Percentiles rank a stretch among this genome's conserved stretches.
Conservation (phyloP, 2,797 vertebrate species). For the Urosaurus nigricauda region DNA sequence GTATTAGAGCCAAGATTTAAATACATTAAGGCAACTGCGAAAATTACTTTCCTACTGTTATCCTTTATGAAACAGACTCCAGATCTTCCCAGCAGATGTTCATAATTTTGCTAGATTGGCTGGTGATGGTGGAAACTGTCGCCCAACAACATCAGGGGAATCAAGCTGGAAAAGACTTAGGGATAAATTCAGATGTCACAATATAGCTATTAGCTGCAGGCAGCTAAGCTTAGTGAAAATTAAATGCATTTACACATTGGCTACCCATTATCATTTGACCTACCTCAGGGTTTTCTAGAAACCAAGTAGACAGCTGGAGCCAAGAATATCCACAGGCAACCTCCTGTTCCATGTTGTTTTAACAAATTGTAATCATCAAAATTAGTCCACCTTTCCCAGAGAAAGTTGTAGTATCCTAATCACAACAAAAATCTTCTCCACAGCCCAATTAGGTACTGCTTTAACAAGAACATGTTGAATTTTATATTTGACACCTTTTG, state of each 20-base stretch:
- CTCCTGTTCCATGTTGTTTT: background rate
- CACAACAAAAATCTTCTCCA: background rate
- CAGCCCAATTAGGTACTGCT: background rate
- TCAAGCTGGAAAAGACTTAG: background rate
- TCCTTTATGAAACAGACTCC: background rate
- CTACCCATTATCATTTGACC: background rate
- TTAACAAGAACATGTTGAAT: background rate
- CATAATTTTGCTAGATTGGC: background rate
- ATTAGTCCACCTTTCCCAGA: background rate
- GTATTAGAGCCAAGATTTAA: background rate
- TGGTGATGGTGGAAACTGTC: background rate
- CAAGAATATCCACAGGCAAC: background rate
- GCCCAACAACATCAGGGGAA: too few species aligned
- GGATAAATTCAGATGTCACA: background rate
- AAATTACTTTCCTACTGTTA: background rate
- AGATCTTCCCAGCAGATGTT: background rate
- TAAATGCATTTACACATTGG: background rate
- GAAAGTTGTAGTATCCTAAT: background rate
- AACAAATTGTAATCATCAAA: background rate
- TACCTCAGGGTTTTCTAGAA: background rate
- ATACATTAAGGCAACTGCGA: background rate
- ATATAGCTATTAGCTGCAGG: background rate
- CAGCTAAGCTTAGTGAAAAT: background rate
- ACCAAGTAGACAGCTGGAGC: background rate
- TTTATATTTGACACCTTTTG: background rate